Conservation (phyloP, 2,113 vertebrate genomes). For the Microtus richardsoni region DNA sequence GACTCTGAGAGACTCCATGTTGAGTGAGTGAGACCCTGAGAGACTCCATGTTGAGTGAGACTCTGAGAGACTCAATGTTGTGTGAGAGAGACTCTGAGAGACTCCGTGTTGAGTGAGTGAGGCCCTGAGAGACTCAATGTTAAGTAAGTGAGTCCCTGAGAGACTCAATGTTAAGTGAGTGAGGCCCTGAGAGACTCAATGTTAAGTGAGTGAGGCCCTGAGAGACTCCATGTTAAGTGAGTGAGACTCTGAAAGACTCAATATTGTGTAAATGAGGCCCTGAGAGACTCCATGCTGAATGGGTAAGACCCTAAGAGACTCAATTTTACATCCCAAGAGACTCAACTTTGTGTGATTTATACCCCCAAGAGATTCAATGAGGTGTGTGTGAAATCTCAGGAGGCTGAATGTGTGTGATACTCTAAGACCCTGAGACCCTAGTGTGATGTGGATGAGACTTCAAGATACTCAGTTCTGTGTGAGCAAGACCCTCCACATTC, state of each 20-base stretch:
- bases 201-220: neutral
- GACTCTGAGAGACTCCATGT: neutral
- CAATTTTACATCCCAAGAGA: neutral
- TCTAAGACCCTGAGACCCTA: neutral
- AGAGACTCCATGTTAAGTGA: neutral
- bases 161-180: neutral
- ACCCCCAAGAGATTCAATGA: neutral
- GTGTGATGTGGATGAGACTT: neutral
- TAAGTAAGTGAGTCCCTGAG: neutral
- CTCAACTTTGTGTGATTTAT: no score
- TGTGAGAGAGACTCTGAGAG: neutral
- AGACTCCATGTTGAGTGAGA: neutral
- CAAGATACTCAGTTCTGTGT: neutral
- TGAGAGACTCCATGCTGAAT: neutral
- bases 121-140: neutral
- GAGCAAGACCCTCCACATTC: fast-evolving
- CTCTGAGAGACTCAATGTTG: neutral
- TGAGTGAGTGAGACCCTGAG: neutral
- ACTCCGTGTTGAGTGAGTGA: neutral
- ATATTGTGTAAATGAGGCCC: no score
- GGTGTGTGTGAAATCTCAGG: neutral
- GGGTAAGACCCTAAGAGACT: neutral
- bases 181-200: neutral
- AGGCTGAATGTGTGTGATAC: neutral
- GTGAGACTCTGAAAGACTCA: neutral